Percentiles rank a stretch among this genome's conserved stretches.
phyloP scores from a whole-genome alignment of 1,140 invertebrate genomes.

The Drosophila lini region DNA sequence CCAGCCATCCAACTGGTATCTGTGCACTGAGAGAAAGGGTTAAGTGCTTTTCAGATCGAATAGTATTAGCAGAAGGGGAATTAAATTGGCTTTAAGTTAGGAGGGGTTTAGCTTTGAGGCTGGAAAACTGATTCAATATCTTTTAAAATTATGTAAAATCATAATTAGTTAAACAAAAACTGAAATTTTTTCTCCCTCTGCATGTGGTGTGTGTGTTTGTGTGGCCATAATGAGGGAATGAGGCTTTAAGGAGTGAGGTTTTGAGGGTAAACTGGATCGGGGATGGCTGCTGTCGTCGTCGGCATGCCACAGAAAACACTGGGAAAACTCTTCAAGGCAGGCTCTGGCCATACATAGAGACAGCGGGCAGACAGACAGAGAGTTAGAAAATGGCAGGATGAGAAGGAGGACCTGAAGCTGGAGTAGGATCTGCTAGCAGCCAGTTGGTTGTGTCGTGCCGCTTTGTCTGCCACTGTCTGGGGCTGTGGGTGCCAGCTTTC shows the following conservation, averaged over 20 bases:
- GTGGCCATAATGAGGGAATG: conserved; percentile 9
- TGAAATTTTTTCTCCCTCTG: conserved; percentile 4
- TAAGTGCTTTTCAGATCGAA: rapidly evolving
- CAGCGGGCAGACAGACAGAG: conserved; percentile 47
- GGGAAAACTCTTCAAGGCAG: conserved; percentile 73
- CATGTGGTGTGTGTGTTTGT: conserved; percentile 9
- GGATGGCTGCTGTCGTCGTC: conserved; percentile 52
- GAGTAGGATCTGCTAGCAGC: conserved; percentile 28
- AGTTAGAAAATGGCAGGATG: conserved; percentile 47
- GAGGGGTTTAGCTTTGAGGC: too few relatives aligned
- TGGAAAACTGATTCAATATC: background rate
- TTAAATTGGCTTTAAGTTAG: too few relatives aligned
- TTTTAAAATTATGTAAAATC: background rate
- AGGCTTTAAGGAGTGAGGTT: conserved; percentile 5
- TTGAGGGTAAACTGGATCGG: background rate
- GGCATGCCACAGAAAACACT: conserved; percentile 67
- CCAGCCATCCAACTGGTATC: conserved; percentile 23
- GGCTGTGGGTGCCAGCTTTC: conserved; percentile 27
- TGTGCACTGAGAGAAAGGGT: conserved; percentile 11
- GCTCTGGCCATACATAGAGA: conserved; percentile 45
- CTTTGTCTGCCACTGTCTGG: conserved; percentile 60
- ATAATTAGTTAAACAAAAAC: too few relatives aligned
- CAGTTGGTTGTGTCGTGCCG: conserved; percentile 59
- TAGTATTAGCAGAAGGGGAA: too few relatives aligned
- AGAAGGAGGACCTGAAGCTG: background rate